These are phyloP conservation scores for Jordanella pulchra DNA, from an alignment of 2,797 vertebrate genomes.

Conservation along the genomic window DNA sequence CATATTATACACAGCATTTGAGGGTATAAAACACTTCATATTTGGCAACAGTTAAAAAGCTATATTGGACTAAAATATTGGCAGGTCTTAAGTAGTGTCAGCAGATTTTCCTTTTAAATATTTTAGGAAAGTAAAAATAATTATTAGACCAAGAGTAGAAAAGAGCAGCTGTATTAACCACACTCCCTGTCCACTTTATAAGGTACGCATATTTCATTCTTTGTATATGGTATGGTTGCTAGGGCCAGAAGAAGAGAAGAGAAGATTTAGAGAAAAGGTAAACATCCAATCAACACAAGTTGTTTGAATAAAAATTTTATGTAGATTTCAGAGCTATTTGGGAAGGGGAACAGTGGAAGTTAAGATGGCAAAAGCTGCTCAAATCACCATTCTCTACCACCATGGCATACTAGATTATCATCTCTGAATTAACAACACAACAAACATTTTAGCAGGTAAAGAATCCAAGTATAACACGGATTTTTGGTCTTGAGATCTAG, in stretches of 20 bases:
- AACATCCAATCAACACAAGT: too few species aligned
- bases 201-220: neutral
- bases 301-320: too few species aligned
- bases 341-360: too few species aligned
- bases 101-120: neutral
- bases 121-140: neutral
- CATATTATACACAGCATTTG: neutral
- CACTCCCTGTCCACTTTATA: neutral
- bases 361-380: too few species aligned
- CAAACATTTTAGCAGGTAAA: too few species aligned
- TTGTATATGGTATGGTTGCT: neutral
- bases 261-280: too few species aligned
- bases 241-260: neutral
- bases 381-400: too few species aligned
- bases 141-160: neutral
- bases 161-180: neutral
- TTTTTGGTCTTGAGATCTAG: too few species aligned
- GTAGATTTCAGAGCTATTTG: too few species aligned
- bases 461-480: too few species aligned
- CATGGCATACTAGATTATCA: too few species aligned
- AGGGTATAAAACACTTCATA: neutral
- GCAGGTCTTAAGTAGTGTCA: neutral
- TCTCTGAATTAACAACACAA: too few species aligned
- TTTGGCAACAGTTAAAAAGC: neutral
- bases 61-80: neutral